Conservation (phyloP, 2,888 invertebrate genomes). For the Troides oblongomaculatus region DNA sequence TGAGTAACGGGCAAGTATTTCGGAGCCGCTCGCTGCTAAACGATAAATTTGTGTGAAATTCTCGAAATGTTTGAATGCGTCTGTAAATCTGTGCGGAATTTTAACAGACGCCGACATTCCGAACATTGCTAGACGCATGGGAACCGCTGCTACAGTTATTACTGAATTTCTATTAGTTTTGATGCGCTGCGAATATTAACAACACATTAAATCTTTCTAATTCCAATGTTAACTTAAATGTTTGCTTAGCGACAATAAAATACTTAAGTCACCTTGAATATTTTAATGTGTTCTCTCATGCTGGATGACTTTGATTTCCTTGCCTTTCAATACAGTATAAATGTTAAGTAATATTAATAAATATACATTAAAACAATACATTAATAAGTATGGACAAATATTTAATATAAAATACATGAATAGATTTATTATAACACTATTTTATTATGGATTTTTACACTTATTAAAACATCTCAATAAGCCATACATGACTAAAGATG, state of each 20-base stretch:
- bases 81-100: conserved; percentile 30
- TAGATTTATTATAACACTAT: too few species aligned
- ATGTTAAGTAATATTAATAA: too few species aligned
- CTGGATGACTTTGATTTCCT: too few species aligned
- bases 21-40: conserved; percentile 12
- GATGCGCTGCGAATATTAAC: conserved; percentile 11
- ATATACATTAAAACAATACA: too few species aligned
- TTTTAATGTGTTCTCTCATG: too few species aligned
- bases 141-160: conserved; percentile 19
- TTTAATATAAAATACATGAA: too few species aligned
- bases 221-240: background rate
- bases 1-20: conserved; percentile 28
- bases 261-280: too few species aligned
- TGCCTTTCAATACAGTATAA: too few species aligned
- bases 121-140: conserved; percentile 10
- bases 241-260: background rate
- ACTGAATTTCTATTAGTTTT: conserved; percentile 10
- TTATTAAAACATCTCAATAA: too few species aligned
- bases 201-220: background rate
- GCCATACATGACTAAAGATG: too few species aligned
- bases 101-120: conserved; percentile 19
- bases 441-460: too few species aligned
- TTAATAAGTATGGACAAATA: too few species aligned
- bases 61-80: conserved; percentile 17
- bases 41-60: conserved; percentile 28